Conservation (phyloP, 2,797 vertebrate genomes). For the Phoxinus dragarum region DNA sequence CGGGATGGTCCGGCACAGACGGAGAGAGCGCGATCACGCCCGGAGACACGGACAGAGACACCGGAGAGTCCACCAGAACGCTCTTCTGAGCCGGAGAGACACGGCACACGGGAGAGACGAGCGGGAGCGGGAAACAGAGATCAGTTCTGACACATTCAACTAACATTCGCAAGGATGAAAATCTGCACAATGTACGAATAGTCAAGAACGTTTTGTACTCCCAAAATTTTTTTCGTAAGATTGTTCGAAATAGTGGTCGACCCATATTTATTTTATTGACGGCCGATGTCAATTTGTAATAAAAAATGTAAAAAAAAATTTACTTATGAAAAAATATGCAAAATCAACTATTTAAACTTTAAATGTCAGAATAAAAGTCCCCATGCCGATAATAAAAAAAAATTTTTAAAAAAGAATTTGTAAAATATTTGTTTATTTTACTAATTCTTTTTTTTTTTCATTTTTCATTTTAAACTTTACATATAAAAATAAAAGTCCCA, state of each 20-base stretch:
- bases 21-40: constrained; percentile 75
- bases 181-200: no score
- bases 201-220: background rate
- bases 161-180: background rate
- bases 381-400: no score
- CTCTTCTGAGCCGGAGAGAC: constrained; percentile 69
- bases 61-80: constrained; percentile 78
- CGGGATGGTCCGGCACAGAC: constrained; percentile 65
- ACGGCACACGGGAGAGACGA: background rate
- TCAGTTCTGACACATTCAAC: background rate
- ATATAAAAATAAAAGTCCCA: background rate
- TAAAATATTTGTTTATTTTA: no score
- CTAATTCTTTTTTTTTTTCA: no score
- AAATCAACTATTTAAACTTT: no score
- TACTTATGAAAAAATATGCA: no score
- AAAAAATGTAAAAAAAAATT: no score
- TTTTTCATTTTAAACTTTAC: no score
- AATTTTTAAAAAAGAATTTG: no score
- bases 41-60: constrained; percentile 74
- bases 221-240: background rate
- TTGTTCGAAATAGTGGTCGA: background rate
- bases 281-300: no score
- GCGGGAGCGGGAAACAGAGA: background rate
- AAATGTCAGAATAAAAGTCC: no score
- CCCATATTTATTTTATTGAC: background rate